Base-by-base conservation (phyloP, 2,113 vertebrate species). In the Mixornis gularis region DNA sequence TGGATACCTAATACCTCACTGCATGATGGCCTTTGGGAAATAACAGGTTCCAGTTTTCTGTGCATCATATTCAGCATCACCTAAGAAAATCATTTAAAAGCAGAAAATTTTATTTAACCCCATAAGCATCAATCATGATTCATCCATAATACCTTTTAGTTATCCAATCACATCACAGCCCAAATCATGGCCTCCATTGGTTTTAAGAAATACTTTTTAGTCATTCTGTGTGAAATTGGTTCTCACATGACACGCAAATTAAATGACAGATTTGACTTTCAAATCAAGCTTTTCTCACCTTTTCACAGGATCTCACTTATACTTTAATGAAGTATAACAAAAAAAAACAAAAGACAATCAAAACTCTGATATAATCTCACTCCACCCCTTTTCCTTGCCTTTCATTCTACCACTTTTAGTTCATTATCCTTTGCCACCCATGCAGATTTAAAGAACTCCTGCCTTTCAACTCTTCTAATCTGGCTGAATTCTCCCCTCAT, bases 281-380 rank as follows among this genome's bases (percentile, higher is more conserved):
- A 66, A 70, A 41, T 79, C 20, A 81, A 68, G 24, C 1, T 79
- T 86, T 92, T 76, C 24, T 48, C 22, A 29, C 25, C 15, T 70
- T 70, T 65, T 81, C 8, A 13, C 14, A 52, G 24, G 17, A 59
- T 38, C 8, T 66, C 26, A 19, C 29, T 48, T 10, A 1, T 8
- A 41, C 40, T 86, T 62, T 88, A 56, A 56, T 38, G 17, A 80
- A 89, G 5, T 7, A 27, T 43, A 72, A 68, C 9, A 49, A 41
- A 77, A 1, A 1, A 41, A 40, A 40, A 40, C 0, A 62, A 41
- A 1, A 1, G 30, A 16, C 26, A 83, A 41, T 0, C 1, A 65
- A 69, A 43, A 17, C 17, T 73, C 6, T 2, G 1, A 36, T 44
- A 49, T 19, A 53, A 38, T 66, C n/a, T 74, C 32, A 18, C 12